These are phyloP conservation scores for Thereva unica DNA, from an alignment of 2,888 invertebrate genomes.

Conservation along the genomic window DNA sequence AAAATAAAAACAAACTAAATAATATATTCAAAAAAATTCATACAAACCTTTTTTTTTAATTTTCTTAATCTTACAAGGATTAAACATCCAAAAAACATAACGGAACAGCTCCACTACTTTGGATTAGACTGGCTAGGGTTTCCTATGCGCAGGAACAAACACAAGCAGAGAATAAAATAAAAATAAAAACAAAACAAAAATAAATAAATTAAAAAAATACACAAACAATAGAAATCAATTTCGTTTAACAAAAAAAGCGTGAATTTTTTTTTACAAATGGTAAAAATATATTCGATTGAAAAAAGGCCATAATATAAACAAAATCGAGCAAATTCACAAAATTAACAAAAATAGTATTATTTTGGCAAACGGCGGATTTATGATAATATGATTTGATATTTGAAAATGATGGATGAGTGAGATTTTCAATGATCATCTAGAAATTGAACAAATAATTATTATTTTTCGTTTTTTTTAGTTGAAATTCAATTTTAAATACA, in stretches of 20 bases:
- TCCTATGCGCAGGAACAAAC: conserved; percentile 50
- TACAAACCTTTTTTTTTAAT: conserved; percentile 35
- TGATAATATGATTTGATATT: conserved; percentile 27
- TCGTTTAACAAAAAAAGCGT: not conserved
- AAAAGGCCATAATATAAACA: not conserved
- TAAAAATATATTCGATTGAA: conserved; percentile 6
- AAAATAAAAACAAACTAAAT: conserved; percentile 16
- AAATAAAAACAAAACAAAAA: conserved; percentile 39
- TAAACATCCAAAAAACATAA: conserved; percentile 43
- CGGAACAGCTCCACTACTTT: conserved; percentile 51
- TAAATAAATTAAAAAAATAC: conserved; percentile 39
- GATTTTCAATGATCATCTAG: conserved; percentile 31
- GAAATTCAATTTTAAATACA: conserved; percentile 27
- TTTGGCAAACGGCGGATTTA: conserved; percentile 15
- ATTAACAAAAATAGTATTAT: conserved; percentile 2
- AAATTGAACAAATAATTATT: conserved; percentile 26
- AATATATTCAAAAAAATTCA: conserved; percentile 18
- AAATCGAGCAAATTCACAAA: conserved; percentile 21
- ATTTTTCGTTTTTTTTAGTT: not conserved
- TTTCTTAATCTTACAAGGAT: conserved; percentile 27
- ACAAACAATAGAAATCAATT: conserved; percentile 18
- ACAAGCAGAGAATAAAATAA: conserved; percentile 47
- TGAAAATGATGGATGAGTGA: conserved; percentile 28
- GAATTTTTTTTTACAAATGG: not conserved
- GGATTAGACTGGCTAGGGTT: conserved; percentile 58